A percentile compares a stretch with the other conserved stretches of the same genome.
Evolutionary conservation across 2,888 invertebrate species (phyloP).

Genomic region (Dioctria linearis): DNA sequence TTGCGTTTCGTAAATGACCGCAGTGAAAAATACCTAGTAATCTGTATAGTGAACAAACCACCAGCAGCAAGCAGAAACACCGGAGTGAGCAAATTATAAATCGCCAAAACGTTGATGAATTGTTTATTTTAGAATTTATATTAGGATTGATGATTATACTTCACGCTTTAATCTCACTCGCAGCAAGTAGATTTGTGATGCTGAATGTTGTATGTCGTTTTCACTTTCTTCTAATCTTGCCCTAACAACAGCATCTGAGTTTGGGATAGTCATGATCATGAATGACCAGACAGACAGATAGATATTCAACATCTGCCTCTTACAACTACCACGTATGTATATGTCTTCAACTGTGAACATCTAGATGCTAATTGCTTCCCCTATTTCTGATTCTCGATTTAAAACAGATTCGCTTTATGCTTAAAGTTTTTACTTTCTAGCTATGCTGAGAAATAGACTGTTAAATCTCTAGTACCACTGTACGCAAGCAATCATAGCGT

Average conservation of each 20-base stretch:
- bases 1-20: too few relatives aligned
- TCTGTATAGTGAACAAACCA: too few relatives aligned
- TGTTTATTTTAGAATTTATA: background rate
- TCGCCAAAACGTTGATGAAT: background rate
- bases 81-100: background rate
- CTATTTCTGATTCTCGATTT: background rate
- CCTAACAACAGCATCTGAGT: background rate
- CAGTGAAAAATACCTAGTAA: too few relatives aligned
- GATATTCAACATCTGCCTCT: background rate
- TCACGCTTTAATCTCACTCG: background rate
- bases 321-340: background rate
- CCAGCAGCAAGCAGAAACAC: too few relatives aligned
- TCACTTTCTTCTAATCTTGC: slow-evolving; percentile 6
- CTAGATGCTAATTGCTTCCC: background rate
- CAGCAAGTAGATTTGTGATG: background rate
- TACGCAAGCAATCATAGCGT: too few relatives aligned
- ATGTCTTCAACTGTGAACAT: background rate
- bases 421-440: background rate
- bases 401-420: background rate
- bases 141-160: background rate
- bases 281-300: background rate
- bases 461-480: too few relatives aligned
- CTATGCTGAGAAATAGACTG: background rate
- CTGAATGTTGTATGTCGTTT: background rate
- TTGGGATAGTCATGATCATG: background rate